Base-by-base conservation (phyloP, 2,113 vertebrate genomes). In the Erythrocercus mccallii region DNA sequence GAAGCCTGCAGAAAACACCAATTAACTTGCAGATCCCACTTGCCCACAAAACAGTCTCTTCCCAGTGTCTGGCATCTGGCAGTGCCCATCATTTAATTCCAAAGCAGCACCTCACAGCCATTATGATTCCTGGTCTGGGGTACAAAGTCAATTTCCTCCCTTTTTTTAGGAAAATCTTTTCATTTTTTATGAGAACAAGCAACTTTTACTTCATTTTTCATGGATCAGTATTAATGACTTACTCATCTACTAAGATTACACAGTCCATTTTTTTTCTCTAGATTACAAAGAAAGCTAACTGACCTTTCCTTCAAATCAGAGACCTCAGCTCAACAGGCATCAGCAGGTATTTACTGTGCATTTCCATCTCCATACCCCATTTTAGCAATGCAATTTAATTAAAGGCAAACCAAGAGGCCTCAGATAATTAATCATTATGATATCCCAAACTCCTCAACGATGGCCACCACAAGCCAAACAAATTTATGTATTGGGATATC, bases 11-110 rank as follows among this genome's bases (percentile, higher is more conserved):
- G 97, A 98, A 98, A 98, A 98, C 96, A 98, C 96, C 98, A 98
- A 98, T 98, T 98, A 98, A 98, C 97, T 98, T 97, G 95, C 97
- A 98, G 97, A 98, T 98, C 93, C 96, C 97, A 98, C 98, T 98
- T 98, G 95, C 97, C 19, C 4, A 98, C 97, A 97, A 98, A 98
- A 97, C 95, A 97, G 97, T 84, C 94, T 97, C 96, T 97, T 97
- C 97, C 88, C 93, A 14, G 88, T 93, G 95, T 95, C 97, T 98
- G 95, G 96, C 97, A 98, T 97, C 94, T 97, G 97, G 94, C 93
- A 97, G 94, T 42, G 71, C 91, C 97, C 96, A 97, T 96, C 89
- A 94, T 97, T 97, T 97, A 97, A 98, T 96, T 97, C 97, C 94
- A 97, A 97, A 97, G 95, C 86, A 96, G 79, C 96, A 72, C 85